Percentiles rank a stretch among this genome's conserved stretches.
phyloP scores from a whole-genome alignment of 2,888 invertebrate genomes.

The Nectonema munidae region DNA sequence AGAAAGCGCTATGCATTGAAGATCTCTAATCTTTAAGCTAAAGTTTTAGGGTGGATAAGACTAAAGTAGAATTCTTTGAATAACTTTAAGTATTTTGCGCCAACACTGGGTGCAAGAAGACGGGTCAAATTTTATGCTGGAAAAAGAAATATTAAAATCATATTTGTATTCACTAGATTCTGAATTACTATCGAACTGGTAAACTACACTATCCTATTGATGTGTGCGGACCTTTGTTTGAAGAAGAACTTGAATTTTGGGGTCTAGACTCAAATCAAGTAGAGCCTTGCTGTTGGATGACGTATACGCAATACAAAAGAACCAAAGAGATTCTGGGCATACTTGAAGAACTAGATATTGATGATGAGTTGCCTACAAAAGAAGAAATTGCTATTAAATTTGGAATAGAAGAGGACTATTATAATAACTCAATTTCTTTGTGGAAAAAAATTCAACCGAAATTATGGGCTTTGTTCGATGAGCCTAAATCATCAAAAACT shows the following conservation, averaged over 20 bases:
- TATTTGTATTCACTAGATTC: too few relatives aligned
- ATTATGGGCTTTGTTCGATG: constrained; percentile 94
- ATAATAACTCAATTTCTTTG: constrained; percentile 32
- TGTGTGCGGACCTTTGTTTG: constrained; percentile 81
- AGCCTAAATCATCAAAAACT: constrained; percentile 82
- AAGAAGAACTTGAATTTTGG: constrained; percentile 90
- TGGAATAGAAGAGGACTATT: constrained; percentile 76
- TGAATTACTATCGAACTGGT: constrained; percentile 12
- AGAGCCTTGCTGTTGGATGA: constrained; percentile 99
- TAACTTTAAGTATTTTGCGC: too few relatives aligned
- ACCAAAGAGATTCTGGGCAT: constrained; percentile 81
- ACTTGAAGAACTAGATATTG: constrained; percentile 68
- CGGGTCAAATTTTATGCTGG: too few relatives aligned
- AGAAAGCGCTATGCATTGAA: too few relatives aligned
- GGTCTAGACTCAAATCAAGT: constrained; percentile 74
- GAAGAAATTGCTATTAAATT: constrained; percentile 88
- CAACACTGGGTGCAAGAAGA: too few relatives aligned
- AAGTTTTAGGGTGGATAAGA: too few relatives aligned
- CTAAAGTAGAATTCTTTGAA: too few relatives aligned
- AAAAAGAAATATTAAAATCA: too few relatives aligned
- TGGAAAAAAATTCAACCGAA: constrained; percentile 90
- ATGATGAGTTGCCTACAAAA: constrained; percentile 63
- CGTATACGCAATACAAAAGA: constrained; percentile 41
- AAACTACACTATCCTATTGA: constrained; percentile 90
- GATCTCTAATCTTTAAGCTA: too few relatives aligned